Conservation (phyloP, 2,888 invertebrate species). For the Dioctria linearis region DNA sequence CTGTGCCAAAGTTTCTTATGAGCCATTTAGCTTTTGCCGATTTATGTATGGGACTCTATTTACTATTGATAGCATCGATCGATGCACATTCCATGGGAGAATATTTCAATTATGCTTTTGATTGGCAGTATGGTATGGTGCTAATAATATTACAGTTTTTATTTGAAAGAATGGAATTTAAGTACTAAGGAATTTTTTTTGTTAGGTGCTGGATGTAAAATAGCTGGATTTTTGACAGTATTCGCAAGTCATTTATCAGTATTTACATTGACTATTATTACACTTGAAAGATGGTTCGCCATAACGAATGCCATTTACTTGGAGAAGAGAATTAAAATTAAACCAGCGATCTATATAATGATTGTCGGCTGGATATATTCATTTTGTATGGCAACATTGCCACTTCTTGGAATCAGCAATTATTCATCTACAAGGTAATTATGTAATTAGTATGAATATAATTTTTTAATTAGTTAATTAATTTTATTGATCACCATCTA, state of each 20-base stretch:
- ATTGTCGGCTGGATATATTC: conserved; percentile 85
- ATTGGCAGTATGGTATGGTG: conserved; percentile 84
- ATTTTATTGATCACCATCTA: too few relatives aligned
- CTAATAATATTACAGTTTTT: conserved; percentile 56
- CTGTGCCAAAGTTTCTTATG: conserved; percentile 82
- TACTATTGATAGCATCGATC: conserved; percentile 85
- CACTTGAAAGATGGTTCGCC: conserved; percentile 88
- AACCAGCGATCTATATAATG: conserved; percentile 83
- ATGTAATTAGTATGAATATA: background rate
- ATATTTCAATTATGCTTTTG: conserved; percentile 91
- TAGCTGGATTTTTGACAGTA: conserved; percentile 90
- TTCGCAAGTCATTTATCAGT: conserved; percentile 91
- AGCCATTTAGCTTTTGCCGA: conserved; percentile 91
- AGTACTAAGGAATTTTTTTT: background rate
- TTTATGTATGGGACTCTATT: conserved; percentile 86
- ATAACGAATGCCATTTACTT: conserved; percentile 88
- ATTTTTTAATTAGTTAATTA: too few relatives aligned
- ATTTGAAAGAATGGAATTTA: background rate
- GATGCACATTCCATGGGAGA: conserved; percentile 88
- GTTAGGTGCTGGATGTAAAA: conserved; percentile 83
- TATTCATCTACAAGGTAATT: conserved; percentile 85
- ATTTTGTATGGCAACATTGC: conserved; percentile 82
- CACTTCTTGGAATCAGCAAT: conserved; percentile 87
- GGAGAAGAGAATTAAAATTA: conserved; percentile 83
- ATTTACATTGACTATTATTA: conserved; percentile 88